Conservation (phyloP, 2,797 vertebrate species). For the Borostomias antarcticus region DNA sequence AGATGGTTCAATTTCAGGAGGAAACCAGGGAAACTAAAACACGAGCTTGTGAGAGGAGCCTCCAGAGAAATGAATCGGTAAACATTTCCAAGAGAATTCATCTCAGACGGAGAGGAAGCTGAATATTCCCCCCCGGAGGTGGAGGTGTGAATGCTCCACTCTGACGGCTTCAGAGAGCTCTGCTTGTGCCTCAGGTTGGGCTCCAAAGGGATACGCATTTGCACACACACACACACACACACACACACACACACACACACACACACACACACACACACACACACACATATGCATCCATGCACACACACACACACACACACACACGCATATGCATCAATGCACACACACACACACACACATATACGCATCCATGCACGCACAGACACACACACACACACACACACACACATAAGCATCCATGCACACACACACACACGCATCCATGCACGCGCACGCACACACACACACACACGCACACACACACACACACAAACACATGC, state of each 20-base stretch:
- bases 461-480: constrained; percentile 1
- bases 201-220: not conserved
- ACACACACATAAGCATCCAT: too few species aligned
- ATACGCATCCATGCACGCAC: not conserved
- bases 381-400: too few species aligned
- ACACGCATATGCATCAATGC: not conserved
- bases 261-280: not conserved
- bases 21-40: too few species aligned
- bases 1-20: too few species aligned
- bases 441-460: not conserved
- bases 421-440: too few species aligned
- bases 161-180: constrained; percentile 9
- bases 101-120: too few species aligned
- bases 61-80: constrained; percentile 15
- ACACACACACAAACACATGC: too few species aligned
- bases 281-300: not conserved
- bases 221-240: constrained; percentile 14
- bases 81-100: too few species aligned
- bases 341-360: not conserved
- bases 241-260: constrained; percentile 8
- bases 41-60: not conserved
- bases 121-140: not conserved
- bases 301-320: not conserved
- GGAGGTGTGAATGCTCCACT: too few species aligned
- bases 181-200: too few species aligned